A percentile compares a stretch with the other conserved stretches of the same genome.
Conservation (phyloP, 2,888 invertebrate species). For the Gisinianus flammeolus region DNA sequence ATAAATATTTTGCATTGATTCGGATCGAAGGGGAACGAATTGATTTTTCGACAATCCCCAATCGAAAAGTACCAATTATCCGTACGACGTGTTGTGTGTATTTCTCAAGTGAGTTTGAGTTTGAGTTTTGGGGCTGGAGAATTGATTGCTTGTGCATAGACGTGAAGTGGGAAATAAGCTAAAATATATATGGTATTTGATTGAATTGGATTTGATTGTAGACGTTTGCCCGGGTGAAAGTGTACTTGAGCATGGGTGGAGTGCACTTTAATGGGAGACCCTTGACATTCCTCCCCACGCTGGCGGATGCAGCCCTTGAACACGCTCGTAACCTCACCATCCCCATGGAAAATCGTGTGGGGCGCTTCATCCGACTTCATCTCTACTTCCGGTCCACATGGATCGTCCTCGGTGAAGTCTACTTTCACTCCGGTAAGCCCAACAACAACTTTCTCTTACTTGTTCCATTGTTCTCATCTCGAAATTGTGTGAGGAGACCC, state of each 20-base stretch:
- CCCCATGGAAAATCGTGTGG: conserved; percentile 77
- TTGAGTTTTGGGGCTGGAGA: too few species aligned
- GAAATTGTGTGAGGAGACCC: too few species aligned
- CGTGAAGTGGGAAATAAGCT: too few species aligned
- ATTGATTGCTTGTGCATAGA: too few species aligned
- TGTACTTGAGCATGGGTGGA: conserved; percentile 77
- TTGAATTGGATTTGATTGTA: conserved; percentile 62
- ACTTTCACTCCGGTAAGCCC: conserved; percentile 77
- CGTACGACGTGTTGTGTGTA: too few species aligned
- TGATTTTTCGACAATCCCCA: too few species aligned
- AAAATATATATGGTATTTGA: too few species aligned
- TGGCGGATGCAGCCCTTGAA: conserved; percentile 70
- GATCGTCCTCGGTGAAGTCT: conserved; percentile 85
- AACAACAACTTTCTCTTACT: background rate
- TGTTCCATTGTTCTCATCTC: background rate
- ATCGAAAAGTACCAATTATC: too few species aligned
- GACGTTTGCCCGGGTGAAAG: conserved; percentile 79
- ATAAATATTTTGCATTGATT: conserved; percentile 9
- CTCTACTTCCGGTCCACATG: conserved; percentile 78
- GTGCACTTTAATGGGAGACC: conserved; percentile 73
- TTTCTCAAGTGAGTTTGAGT: too few species aligned
- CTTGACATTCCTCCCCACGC: conserved; percentile 78
- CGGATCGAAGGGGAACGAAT: too few species aligned
- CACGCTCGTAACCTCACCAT: conserved; percentile 82
- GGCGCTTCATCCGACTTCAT: conserved; percentile 75